Evolutionary conservation across 2,888 invertebrate genomes (phyloP).

Genomic region (Notodonta dromedarius): DNA sequence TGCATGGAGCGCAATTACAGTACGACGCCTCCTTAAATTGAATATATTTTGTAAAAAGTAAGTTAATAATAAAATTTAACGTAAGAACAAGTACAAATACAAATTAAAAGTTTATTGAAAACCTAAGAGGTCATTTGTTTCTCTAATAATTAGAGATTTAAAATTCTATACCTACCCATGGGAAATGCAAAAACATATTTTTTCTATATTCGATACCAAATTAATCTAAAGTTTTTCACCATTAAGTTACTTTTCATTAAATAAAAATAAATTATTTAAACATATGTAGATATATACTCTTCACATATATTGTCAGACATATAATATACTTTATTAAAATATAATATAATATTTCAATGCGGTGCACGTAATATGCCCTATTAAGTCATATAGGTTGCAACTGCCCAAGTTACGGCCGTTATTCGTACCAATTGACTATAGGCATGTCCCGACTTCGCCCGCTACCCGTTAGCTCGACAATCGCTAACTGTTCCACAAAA

Average conservation of each 20-base stretch:
- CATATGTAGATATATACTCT: too few species aligned
- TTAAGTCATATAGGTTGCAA: constrained; percentile 24
- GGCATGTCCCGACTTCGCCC: constrained; percentile 4
- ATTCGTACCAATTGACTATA: constrained; percentile 24
- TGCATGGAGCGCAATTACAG: constrained; percentile 32
- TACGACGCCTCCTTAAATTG: constrained; percentile 2
- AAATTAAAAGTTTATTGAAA: too few species aligned
- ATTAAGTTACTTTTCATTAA: too few species aligned
- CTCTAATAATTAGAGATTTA: too few species aligned
- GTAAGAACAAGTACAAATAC: neutral
- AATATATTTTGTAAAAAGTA: constrained; percentile 3
- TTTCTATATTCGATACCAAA: too few species aligned
- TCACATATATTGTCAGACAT: too few species aligned
- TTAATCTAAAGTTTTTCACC: too few species aligned
- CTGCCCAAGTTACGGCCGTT: neutral
- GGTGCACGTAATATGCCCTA: constrained; percentile 15
- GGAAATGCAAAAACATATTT: too few species aligned
- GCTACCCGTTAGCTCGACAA: constrained; percentile 17
- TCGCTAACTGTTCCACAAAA: constrained; percentile 11
- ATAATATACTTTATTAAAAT: neutral
- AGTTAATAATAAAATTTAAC: neutral
- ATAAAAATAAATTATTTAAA: too few species aligned
- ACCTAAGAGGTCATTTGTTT: too few species aligned
- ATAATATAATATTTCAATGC: constrained; percentile 2
- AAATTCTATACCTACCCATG: too few species aligned